Evolutionary conservation across 2,888 invertebrate genomes (phyloP), one percentile per base, ranked within the genome.

Genomic region (Isotomurus palustris): DNA sequence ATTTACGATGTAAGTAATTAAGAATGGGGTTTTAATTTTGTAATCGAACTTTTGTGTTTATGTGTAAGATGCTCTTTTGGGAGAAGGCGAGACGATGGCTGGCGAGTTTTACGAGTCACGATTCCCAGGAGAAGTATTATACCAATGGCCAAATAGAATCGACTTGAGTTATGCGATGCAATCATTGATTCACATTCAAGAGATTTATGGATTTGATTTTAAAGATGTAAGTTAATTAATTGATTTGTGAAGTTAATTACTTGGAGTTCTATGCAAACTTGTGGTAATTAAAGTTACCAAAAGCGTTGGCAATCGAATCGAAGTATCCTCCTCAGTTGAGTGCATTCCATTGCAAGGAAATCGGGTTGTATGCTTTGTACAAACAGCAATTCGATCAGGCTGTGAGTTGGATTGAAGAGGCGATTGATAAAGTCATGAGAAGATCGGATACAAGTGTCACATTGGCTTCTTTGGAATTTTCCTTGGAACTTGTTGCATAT

Each of bases 131-230:
- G n/a, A n/a, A n/a, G n/a, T n/a, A n/a, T n/a, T n/a, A n/a, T n/a
- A n/a, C n/a, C n/a, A n/a, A n/a, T 43, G 43, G 43, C 54, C 54
- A 4, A 22, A 21, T 6, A 25, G 19, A 38, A 21, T 21, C 17
- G 48, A 54, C 35, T 29, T 47, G n/a, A 43, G 14, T 2, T 38
- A 54, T 25, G 48, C 48, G 14, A 54, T 54, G 54, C 47, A 48
- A n/a, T 27, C 47, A 10, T 36, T 54, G 3, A n/a, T 54, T 28
- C 35, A 45, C 32, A 17, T 54, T 8, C 47, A 48, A 10, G 32
- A 54, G 21, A 38, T 54, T 12, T 38, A 54, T 22, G 54, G 48
- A 14, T 40, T 54, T 5, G 38, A 47, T 21, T 21, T 48, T n/a
- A 4, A 45, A 17, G 12, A 45, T 25, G 53, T 53, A 25, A 44